A percentile compares a stretch with the other conserved stretches of the same genome.
phyloP scores from a whole-genome alignment of 2,888 invertebrate species.

The Sthenelais limicola region DNA sequence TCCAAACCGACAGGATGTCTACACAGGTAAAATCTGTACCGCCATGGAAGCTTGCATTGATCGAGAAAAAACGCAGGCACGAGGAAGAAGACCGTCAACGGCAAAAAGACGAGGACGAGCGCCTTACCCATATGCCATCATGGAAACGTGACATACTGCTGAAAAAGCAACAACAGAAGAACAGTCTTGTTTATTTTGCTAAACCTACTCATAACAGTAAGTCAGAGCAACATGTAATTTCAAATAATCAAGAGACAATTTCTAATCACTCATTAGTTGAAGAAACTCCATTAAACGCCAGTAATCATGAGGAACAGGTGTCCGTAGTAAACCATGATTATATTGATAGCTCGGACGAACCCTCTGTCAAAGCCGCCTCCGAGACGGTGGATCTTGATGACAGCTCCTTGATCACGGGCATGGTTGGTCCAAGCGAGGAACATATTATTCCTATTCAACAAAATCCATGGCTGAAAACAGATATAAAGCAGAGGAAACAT shows the following conservation, averaged over 20 bases:
- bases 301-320: constrained; percentile 1
- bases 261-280: neutral
- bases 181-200: constrained; percentile 42
- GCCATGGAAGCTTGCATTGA: constrained; percentile 54
- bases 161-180: constrained; percentile 48
- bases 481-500: constrained; percentile 24
- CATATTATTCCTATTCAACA: constrained; percentile 42
- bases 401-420: neutral
- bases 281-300: constrained; percentile 11
- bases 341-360: neutral
- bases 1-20: constrained; percentile 42
- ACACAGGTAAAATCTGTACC: constrained; percentile 54
- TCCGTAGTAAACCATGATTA: constrained; percentile 9
- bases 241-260: constrained; percentile 1
- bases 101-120: constrained; percentile 44
- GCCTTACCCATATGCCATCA: constrained; percentile 48
- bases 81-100: constrained; percentile 47
- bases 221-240: constrained; percentile 16
- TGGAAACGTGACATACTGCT: constrained; percentile 53
- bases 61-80: constrained; percentile 47
- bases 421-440: constrained; percentile 28
- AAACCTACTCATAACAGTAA: constrained; percentile 14
- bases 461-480: constrained; percentile 48
- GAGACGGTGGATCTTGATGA: neutral
- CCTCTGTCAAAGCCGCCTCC: neutral